phyloP scores from a whole-genome alignment of 2,113 vertebrate species.

The Tragulus kanchil region DNA sequence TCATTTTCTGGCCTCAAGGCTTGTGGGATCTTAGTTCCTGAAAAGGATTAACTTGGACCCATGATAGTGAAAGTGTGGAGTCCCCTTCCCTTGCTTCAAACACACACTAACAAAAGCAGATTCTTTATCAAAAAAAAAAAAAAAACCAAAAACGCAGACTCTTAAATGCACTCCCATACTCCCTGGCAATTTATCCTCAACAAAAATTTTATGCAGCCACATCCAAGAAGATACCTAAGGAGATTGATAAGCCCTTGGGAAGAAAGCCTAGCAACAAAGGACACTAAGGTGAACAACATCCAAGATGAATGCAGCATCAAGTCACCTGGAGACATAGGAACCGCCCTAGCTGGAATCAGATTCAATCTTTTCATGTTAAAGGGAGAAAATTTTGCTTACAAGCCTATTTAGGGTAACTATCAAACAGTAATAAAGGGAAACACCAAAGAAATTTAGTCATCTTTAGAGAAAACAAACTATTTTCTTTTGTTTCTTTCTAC shows the following conservation, averaged over 20 bases:
- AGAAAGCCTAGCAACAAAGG: background rate
- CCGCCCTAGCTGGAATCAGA: conserved; percentile 68
- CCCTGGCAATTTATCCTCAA: background rate
- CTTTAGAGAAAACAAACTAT: conserved; percentile 11
- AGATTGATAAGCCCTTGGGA: background rate
- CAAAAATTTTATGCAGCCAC: background rate
- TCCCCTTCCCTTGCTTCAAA: background rate
- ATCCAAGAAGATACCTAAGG: background rate
- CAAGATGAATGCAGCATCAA: conserved; percentile 1
- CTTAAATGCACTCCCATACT: background rate
- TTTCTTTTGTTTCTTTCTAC: background rate
- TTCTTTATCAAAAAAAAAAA: background rate
- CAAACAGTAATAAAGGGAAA: conserved; percentile 74
- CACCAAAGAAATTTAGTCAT: background rate
- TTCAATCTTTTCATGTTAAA: conserved; percentile 80
- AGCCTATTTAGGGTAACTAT: conserved; percentile 71
- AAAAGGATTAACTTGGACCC: background rate
- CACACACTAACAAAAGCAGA: conserved; percentile 43
- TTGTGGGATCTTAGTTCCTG: background rate
- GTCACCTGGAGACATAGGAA: conserved; percentile 25
- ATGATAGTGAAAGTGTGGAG: background rate
- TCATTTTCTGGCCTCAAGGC: background rate
- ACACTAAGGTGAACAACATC: background rate
- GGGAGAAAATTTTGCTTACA: conserved; percentile 80
- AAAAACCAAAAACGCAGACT: no score